phyloP scores from a whole-genome alignment of 1,140 invertebrate species.

The Drosophila rufa region DNA sequence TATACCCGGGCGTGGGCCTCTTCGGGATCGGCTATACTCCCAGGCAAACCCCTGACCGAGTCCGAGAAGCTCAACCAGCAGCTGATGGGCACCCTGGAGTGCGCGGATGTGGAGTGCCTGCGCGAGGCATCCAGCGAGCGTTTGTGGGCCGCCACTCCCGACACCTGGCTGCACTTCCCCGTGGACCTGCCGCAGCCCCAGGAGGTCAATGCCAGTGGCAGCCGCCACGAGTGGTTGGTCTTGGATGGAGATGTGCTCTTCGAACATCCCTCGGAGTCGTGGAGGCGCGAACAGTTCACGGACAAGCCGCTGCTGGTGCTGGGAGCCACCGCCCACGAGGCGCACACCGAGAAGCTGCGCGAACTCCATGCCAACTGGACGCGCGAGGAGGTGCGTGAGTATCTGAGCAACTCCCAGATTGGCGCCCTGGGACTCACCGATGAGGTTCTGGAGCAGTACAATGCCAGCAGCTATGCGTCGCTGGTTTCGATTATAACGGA shows the following conservation, averaged over 20 bases:
- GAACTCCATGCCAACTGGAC: constrained; percentile 88
- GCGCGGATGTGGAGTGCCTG: constrained; percentile 87
- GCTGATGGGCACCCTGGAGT: constrained; percentile 87
- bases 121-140: constrained; percentile 87
- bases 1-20: constrained; percentile 91
- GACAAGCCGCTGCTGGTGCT: constrained; percentile 88
- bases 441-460: constrained; percentile 88
- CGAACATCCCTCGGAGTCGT: constrained; percentile 88
- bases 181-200: constrained; percentile 87
- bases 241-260: constrained; percentile 89
- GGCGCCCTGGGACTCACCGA: constrained; percentile 87
- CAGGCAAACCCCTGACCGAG: constrained; percentile 87
- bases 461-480: constrained; percentile 88
- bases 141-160: constrained; percentile 89
- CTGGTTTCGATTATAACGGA: constrained; percentile 91
- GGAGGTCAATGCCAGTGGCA: constrained; percentile 85
- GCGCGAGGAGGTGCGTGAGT: constrained; percentile 87
- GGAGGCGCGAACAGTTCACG: constrained; percentile 82
- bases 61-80: constrained; percentile 87
- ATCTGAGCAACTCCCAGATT: constrained; percentile 88
- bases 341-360: constrained; percentile 87
- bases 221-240: constrained; percentile 91
- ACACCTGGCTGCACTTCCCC: constrained; percentile 88
- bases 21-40: constrained; percentile 89
- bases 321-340: constrained; percentile 90